Evolutionary conservation across 1,140 invertebrate genomes (phyloP), one percentile per base, ranked within the genome.

Genomic region (Listronotus oregonensis): DNA sequence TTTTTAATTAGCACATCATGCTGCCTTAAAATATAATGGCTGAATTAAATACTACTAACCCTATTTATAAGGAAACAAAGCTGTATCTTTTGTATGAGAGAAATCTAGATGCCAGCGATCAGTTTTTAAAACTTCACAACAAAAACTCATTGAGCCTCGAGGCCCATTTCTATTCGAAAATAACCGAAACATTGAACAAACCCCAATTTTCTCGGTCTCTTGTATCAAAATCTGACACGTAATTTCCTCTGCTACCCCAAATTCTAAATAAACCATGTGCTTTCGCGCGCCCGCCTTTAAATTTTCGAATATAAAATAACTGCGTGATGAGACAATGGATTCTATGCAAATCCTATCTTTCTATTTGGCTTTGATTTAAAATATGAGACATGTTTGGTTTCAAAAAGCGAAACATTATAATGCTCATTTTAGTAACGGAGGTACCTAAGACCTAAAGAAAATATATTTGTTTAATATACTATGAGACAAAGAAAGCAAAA

Each of bases 191-290:
- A 67, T 67, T 62, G 59, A 63, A 56, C 52, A 51, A 58, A 56
- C 52, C 64, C 57, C 40, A 55, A 60, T 64, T 68, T 68, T 64
- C 66, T 64, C 56, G 39, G 61, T 64, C 61, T 60, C 49, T 64
- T 68, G 66, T 68, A 68, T 64, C 66, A 68, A 68, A 59, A 52
- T 54, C 60, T 68, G 66, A 68, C 66, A 68, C 61, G 61, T 68
- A 68, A 68, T 68, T 68, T 68, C 66, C 66, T 68, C 32, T 46
- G 57, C 58, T 52, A 50, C 50, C 55, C 66, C 66, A 42, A 58
- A 60, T 68, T 68, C 66, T 58, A 60, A 63, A 67, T 67, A 67
- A 67, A 68, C 66, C 50, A 60, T 61, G 56, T 60, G 61, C 46
- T 67, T 17, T 63, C 49, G 21, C 60, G 21, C 39, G n/a, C 46